These are phyloP conservation scores for Apamea epomidion DNA, from an alignment of 2,888 invertebrate species.

Conservation along the genomic window DNA sequence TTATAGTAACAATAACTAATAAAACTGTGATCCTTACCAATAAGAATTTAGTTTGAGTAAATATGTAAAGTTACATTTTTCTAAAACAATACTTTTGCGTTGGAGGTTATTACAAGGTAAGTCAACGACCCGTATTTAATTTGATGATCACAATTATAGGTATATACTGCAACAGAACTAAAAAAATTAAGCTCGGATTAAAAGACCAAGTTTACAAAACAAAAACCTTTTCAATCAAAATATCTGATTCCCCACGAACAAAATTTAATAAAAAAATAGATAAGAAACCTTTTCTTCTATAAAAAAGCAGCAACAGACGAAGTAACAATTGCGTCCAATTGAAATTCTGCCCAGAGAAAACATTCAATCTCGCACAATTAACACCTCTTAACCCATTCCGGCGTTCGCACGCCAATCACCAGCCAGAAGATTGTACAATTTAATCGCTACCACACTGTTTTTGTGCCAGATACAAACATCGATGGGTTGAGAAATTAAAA, in stretches of 20 bases:
- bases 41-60: not conserved
- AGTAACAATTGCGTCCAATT: conserved; percentile 88
- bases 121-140: not conserved
- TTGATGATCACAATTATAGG: not conserved
- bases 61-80: not conserved
- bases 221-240: not conserved
- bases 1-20: conserved; percentile 32
- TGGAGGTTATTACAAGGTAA: not conserved
- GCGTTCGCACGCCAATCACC: conserved; percentile 89
- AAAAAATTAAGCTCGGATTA: not conserved
- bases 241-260: not conserved
- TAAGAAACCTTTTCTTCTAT: conserved; percentile 39
- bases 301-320: conserved; percentile 54
- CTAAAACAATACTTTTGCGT: not conserved
- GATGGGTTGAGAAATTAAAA: conserved; percentile 25
- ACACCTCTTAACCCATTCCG: conserved; percentile 90
- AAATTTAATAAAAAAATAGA: conserved; percentile 40
- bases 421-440: conserved; percentile 78
- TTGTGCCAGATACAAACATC: conserved; percentile 64
- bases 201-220: not conserved
- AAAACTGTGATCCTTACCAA: not conserved
- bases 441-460: conserved; percentile 75
- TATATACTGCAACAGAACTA: not conserved
- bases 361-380: conserved; percentile 91
- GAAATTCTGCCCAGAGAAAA: conserved; percentile 90